phyloP scores from a whole-genome alignment of 2,113 vertebrate species.

The Pampusana beccarii region DNA sequence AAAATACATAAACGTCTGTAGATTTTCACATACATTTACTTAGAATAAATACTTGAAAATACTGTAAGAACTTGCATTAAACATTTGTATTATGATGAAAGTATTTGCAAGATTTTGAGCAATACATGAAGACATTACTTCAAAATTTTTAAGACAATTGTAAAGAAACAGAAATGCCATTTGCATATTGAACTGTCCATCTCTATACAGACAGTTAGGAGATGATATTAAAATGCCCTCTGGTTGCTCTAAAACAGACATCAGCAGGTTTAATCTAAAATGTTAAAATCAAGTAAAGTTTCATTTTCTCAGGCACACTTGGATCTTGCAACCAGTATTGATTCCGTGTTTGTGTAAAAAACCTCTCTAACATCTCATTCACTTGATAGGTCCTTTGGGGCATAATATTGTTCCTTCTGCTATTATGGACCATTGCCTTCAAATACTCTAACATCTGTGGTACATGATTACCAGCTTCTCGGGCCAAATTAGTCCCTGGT shows the following conservation, averaged over 20 bases:
- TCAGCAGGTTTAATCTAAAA: background rate
- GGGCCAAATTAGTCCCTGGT: conserved; percentile 36
- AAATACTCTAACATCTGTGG: conserved; percentile 55
- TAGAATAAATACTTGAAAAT: background rate
- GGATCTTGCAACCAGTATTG: background rate
- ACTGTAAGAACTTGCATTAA: background rate
- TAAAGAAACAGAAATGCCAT: background rate
- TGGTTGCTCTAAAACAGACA: background rate
- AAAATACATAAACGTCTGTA: background rate
- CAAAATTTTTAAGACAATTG: background rate
- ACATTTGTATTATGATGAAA: background rate
- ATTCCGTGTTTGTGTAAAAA: conserved; percentile 38
- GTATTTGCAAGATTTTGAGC: background rate
- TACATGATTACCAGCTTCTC: conserved; percentile 26
- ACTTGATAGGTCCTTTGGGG: conserved; percentile 47
- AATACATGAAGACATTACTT: background rate
- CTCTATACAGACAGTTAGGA: background rate
- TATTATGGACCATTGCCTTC: conserved; percentile 57
- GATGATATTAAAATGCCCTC: background rate
- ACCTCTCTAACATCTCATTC: conserved; percentile 31
- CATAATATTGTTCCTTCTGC: conserved; percentile 49
- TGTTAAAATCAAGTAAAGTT: background rate
- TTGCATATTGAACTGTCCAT: background rate
- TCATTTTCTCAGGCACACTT: background rate
- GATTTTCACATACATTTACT: background rate